A percentile compares a stretch with the other conserved stretches of the same genome.
Conservation (phyloP, 2,113 vertebrate genomes). For the Vulpes ferrilata region DNA sequence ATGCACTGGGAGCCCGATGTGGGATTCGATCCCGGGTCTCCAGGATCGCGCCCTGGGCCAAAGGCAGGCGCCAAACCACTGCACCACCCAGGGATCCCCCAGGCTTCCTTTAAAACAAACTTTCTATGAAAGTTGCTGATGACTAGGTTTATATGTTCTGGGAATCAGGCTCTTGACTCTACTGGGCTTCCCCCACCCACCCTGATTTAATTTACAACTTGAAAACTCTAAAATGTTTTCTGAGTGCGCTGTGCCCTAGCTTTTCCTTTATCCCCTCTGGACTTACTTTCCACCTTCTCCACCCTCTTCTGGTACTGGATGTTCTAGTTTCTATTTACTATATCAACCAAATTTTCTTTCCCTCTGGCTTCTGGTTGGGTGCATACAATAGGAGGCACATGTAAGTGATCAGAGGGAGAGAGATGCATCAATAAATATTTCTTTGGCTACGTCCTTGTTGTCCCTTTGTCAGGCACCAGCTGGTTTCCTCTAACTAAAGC, state of each 20-base stretch:
- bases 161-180: background rate
- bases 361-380: too few species aligned
- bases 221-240: background rate
- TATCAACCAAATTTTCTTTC: background rate
- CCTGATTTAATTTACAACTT: background rate
- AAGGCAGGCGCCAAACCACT: too few species aligned
- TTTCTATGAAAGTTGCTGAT: background rate
- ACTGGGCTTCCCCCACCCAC: too few species aligned
- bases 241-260: background rate
- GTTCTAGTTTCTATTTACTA: background rate
- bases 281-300: background rate
- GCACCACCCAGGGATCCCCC: background rate
- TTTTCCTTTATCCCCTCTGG: background rate
- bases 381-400: accelerated
- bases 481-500: background rate
- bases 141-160: background rate
- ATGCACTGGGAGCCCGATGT: too few species aligned
- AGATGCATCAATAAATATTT: background rate
- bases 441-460: background rate
- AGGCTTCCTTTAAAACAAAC: background rate
- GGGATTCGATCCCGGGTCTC: too few species aligned
- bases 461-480: background rate
- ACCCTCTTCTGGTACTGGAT: too few species aligned
- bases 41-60: too few species aligned
- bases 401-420: background rate